phyloP scores from a whole-genome alignment of 2,888 invertebrate species.

The Sericinus montela region DNA sequence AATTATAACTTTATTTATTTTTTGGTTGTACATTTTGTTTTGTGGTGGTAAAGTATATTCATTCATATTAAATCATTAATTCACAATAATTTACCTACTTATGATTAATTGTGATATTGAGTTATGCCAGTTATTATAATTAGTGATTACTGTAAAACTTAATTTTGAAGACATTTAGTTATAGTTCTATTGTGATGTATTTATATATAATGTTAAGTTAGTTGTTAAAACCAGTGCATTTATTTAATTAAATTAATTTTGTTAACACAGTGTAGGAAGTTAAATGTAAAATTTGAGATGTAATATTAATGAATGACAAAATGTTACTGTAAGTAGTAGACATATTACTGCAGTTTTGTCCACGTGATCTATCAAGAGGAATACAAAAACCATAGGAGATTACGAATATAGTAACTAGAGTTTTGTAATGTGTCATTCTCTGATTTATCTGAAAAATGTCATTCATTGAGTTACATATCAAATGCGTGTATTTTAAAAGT shows the following conservation, averaged over 20 bases:
- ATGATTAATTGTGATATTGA: conserved; percentile 16
- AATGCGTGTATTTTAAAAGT: conserved; percentile 24
- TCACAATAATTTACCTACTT: not conserved
- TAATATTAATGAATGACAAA: conserved; percentile 5
- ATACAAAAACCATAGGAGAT: too few relatives aligned
- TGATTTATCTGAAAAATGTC: too few relatives aligned
- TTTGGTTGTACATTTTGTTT: too few relatives aligned
- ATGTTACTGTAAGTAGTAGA: too few relatives aligned
- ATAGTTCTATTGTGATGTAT: conserved; percentile 13
- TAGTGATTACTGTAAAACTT: not conserved
- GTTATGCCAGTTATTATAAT: conserved; percentile 4
- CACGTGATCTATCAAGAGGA: too few relatives aligned
- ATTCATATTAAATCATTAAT: too few relatives aligned
- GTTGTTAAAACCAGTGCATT: conserved; percentile 13
- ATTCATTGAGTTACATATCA: conserved; percentile 26
- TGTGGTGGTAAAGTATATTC: too few relatives aligned
- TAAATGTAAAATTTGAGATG: not conserved
- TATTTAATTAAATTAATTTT: conserved; percentile 5
- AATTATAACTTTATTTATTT: too few relatives aligned
- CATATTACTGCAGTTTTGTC: too few relatives aligned
- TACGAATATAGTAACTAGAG: too few relatives aligned
- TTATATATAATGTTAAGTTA: conserved; percentile 6
- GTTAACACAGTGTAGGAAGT: too few relatives aligned
- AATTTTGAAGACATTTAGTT: not conserved
- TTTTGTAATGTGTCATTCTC: too few relatives aligned